Conservation (phyloP, 2,113 vertebrate species). For the Corythoichthys haematopterus region DNA sequence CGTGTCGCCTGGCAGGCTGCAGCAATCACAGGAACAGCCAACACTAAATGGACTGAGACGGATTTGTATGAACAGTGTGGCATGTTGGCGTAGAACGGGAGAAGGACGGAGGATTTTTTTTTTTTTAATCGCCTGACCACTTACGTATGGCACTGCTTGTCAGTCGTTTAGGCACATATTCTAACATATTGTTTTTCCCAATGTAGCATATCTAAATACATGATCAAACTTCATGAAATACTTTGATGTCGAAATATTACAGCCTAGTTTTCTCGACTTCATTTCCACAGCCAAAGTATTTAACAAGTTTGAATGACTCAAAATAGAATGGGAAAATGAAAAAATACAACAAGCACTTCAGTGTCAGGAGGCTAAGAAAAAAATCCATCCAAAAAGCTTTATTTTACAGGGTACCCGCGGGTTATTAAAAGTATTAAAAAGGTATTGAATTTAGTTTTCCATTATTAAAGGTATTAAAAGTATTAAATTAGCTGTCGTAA, state of each 20-base stretch:
- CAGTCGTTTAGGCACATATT: background rate
- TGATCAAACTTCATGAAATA: background rate
- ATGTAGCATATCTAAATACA: background rate
- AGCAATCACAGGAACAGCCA: conserved; percentile 36
- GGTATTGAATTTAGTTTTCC: too few species aligned
- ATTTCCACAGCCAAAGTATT: background rate
- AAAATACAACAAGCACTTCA: background rate
- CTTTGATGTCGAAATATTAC: background rate
- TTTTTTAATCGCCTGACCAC: conserved; percentile 17
- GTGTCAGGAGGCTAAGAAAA: background rate
- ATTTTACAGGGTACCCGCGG: background rate
- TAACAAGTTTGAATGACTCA: background rate
- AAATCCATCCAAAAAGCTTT: background rate
- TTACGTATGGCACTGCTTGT: conserved; percentile 3
- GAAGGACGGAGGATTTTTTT: conserved; percentile 14
- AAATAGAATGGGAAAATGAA: background rate
- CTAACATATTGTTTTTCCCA: conserved; percentile 1
- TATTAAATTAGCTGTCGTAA: too few species aligned
- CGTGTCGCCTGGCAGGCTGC: conserved; percentile 42
- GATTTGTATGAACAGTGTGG: conserved; percentile 31
- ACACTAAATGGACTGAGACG: conserved; percentile 78
- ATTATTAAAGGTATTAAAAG: too few species aligned
- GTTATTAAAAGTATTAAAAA: too few species aligned
- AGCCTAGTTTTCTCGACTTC: background rate
- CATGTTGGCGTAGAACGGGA: conserved; percentile 1